phyloP scores from a whole-genome alignment of 2,888 invertebrate genomes.

The Nebria brevicollis region DNA sequence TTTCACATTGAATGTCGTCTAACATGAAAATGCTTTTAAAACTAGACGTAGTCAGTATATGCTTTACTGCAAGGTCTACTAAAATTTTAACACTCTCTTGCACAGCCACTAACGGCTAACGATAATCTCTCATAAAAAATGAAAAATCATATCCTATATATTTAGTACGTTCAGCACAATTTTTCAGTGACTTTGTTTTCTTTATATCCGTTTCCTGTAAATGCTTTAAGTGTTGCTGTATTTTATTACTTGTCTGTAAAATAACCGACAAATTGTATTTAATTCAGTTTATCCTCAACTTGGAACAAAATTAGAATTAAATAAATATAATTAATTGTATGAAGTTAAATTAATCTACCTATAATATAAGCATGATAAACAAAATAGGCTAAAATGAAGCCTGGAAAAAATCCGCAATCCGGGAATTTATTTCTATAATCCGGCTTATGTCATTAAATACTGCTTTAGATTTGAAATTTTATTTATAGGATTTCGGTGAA shows the following conservation, averaged over 20 bases:
- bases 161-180: not conserved
- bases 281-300: too few species aligned
- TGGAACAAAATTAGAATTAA: not conserved
- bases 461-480: not conserved
- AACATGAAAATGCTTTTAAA: slow-evolving; percentile 24
- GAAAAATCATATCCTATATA: not conserved
- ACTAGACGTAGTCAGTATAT: not conserved
- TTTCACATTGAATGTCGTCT: not conserved
- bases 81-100: slow-evolving; percentile 17
- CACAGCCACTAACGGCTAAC: not conserved
- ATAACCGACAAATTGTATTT: too few species aligned
- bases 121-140: not conserved
- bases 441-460: not conserved
- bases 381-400: not conserved
- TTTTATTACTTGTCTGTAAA: too few species aligned
- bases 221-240: too few species aligned
- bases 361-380: not conserved
- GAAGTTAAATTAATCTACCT: not conserved
- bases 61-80: slow-evolving; percentile 6
- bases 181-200: too few species aligned
- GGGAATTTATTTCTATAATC: not conserved
- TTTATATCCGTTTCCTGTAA: too few species aligned
- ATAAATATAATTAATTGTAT: not conserved
- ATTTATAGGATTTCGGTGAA: not conserved
- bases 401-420: not conserved